Evolutionary conservation across 2,113 vertebrate species (phyloP), one percentile per base, ranked within the genome.

Genomic region (Panthera tigris): DNA sequence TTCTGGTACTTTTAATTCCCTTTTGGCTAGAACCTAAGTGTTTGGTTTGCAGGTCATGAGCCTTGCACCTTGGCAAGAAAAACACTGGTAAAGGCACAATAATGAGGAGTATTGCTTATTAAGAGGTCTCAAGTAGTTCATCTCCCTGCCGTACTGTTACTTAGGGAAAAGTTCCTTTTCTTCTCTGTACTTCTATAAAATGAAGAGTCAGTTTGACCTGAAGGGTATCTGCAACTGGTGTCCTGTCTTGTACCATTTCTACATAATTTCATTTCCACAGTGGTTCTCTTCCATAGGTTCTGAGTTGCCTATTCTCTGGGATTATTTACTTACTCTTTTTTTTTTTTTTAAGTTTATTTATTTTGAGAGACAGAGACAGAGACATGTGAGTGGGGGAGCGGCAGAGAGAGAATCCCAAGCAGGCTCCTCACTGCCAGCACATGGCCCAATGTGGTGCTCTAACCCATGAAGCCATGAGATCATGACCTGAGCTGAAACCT

Each of bases 1-100:
- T 65, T 84, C 65, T 80, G 74, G 73, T 80, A 71, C 31, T 98
- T 96, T 92, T 68, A 97, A 91, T 96, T 96, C 45, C 25, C 16
- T 74, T 92, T 96, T 83, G 94, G 89, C 92, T 76, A 41, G 63
- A 71, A 80, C 87, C 52, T 79, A 89, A 29, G 48, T 94, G 63
- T 82, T 82, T 89, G 91, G 27, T 92, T 36, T n/a, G 0, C 76
- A 91, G 87, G 81, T 63, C 36, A 55, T 81, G 33, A 86, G 45
- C 16, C 27, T 65, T 80, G 74, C 41, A 84, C 81, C 41, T 88
- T 85, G 65, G 57, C 6, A 88, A 91, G 92, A 71, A 82, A 63
- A 85, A 55, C 83, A 91, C 86, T 66, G 57, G 66, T 84, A 29
- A 57, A 41, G 23, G 71, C 50, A 36, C 41, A 4, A 4, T 31